Base-by-base conservation (phyloP, 2,113 vertebrate genomes). In the Acinonyx jubatus region DNA sequence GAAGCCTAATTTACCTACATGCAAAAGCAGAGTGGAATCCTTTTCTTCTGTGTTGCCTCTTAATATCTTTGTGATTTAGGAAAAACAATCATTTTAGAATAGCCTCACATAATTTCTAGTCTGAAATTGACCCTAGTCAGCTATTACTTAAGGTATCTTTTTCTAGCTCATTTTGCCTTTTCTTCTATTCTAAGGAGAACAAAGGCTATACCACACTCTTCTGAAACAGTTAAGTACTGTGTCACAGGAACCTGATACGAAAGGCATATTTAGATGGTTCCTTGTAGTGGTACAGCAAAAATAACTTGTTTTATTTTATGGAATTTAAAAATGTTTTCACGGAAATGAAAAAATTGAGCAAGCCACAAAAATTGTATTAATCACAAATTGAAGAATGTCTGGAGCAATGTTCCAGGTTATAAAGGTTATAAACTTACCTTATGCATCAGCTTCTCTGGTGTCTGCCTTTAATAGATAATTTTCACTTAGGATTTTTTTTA, bases 291-390 rank as follows among this genome's bases (percentile, higher is more conserved):
- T 48, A 95, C 18, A 90, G 74, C 36, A 96, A 94, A 97, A 96
- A 63, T 50, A 89, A 68, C 27, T 66, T 95, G 31, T 66, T 96
- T 93, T 55, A 79, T 84, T 93, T 96, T 74, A 52, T 1, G 86
- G 21, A 2, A 95, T 79, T 96, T 93, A 89, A 93, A 94, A 85
- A 74, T 48, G 0, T 78, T 96, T 93, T 91, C 45, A 15, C 21
- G 50, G 38, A 94, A 93, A 94, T 83, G 23, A 16, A 96, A 96
- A 94, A 97, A 80, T 74, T 90, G 19, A 96, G 18, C 68, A 94
- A 95, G n/a, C 27, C 23, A 95, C 50, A 81, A 69, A 78, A 96
- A 85, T 33, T 88, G 9, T 36, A 98, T 96, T 97, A 95, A 71
- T 33, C 19, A 63, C 55, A 96, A 97, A 88, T 96, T 63, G 89